A percentile compares a stretch with the other conserved stretches of the same genome.
phyloP scores from a whole-genome alignment of 35 echinoderm and acorn worm genomes.

The Eucidaris tribuloides region DNA sequence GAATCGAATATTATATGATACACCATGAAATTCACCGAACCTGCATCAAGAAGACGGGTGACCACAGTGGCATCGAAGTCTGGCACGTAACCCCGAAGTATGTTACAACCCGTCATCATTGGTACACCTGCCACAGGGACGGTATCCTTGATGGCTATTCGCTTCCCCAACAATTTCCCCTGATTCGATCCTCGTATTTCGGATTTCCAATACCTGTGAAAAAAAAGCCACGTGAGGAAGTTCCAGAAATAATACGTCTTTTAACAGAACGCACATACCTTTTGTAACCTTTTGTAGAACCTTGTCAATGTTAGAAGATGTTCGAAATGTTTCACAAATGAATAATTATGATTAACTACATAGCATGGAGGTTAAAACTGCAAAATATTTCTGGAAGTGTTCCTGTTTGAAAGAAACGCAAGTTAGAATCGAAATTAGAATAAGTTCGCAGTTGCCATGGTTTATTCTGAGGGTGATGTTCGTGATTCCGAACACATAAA shows the following conservation, averaged over 20 bases:
- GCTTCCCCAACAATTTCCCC: conserved; percentile 46
- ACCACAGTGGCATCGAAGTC: conserved; percentile 60
- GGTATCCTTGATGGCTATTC: conserved; percentile 42
- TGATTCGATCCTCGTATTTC: conserved; percentile 32
- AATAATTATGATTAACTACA: no score
- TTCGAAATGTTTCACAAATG: no score
- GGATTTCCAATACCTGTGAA: conserved; percentile 54
- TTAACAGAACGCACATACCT: background rate
- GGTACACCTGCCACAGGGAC: conserved; percentile 55
- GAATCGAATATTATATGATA: no score
- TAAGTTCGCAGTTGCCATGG: no score
- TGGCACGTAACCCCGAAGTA: conserved; percentile 36
- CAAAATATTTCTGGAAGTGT: no score
- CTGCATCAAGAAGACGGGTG: conserved; percentile 55
- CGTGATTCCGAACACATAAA: no score
- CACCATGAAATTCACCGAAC: no score
- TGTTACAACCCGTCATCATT: conserved; percentile 48
- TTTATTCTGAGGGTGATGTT: no score
- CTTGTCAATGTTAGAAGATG: background rate
- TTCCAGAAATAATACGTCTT: background rate
- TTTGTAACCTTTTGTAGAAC: background rate
- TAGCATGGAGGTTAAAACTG: no score
- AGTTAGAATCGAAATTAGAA: no score
- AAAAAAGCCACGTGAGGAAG: no score
- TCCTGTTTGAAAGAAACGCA: no score